phyloP scores from a whole-genome alignment of 64 coral and sea anemone species.

The Anthopleura sola region DNA sequence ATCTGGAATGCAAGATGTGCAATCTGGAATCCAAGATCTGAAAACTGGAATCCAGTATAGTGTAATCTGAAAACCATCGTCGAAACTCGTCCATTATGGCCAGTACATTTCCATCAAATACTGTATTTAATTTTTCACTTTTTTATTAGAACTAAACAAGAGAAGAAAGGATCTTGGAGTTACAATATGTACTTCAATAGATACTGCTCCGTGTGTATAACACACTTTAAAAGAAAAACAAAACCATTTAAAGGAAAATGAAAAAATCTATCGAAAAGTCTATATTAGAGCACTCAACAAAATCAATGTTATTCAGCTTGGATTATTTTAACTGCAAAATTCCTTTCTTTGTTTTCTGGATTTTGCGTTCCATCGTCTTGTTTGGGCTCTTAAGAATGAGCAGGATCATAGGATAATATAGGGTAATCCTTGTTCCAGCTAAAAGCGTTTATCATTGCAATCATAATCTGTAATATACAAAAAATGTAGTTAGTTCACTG shows the following conservation, averaged over 20 bases:
- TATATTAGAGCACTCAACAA: neutral
- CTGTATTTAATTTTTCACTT: too few relatives aligned
- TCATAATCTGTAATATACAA: too few relatives aligned
- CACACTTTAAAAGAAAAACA: neutral
- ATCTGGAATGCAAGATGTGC: too few relatives aligned
- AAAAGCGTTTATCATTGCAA: too few relatives aligned
- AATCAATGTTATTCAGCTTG: neutral
- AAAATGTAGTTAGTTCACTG: too few relatives aligned
- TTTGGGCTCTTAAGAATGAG: neutral
- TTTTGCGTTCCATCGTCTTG: neutral
- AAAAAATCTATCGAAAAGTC: neutral
- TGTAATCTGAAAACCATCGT: too few relatives aligned
- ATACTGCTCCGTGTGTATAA: neutral
- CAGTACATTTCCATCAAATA: too few relatives aligned
- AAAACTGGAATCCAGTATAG: too few relatives aligned
- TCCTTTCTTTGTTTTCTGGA: neutral
- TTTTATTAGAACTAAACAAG: conserved; percentile 10
- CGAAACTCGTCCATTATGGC: too few relatives aligned
- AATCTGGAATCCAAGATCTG: too few relatives aligned
- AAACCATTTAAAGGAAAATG: neutral
- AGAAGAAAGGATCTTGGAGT: neutral
- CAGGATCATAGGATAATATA: neutral
- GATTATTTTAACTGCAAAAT: neutral
- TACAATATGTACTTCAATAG: neutral
- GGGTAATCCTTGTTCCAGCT: too few relatives aligned